Conservation (phyloP, 64 coral and sea anemone species). For the Dendronephthya gigantea region DNA sequence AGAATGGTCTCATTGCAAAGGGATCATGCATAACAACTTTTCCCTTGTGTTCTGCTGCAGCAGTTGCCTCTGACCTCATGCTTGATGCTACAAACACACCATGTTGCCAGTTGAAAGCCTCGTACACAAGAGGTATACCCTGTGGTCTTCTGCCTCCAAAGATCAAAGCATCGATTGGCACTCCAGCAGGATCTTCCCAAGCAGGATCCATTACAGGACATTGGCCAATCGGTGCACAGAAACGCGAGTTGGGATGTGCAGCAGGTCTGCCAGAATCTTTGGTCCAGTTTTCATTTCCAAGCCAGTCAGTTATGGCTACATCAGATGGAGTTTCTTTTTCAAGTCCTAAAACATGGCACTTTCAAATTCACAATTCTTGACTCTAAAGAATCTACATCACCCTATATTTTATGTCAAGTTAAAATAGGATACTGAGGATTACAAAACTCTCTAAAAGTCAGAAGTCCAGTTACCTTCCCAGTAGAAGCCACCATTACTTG, state of each 20-base stretch:
- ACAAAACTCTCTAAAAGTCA: too few species aligned
- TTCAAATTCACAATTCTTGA: neutral
- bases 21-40: slow-evolving; percentile 84
- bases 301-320: slow-evolving; percentile 61
- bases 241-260: slow-evolving; percentile 79
- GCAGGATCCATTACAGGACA: slow-evolving; percentile 74
- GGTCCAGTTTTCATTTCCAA: slow-evolving; percentile 67
- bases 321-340: slow-evolving; percentile 28
- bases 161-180: slow-evolving; percentile 68
- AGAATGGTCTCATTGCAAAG: slow-evolving; percentile 88
- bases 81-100: slow-evolving; percentile 75
- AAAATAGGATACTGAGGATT: too few species aligned
- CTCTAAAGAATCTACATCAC: too few species aligned
- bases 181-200: slow-evolving; percentile 77
- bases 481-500: slow-evolving; percentile 74
- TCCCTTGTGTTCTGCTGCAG: slow-evolving; percentile 63
- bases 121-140: slow-evolving; percentile 72
- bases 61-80: slow-evolving; percentile 76
- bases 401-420: too few species aligned
- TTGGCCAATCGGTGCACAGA: slow-evolving; percentile 52
- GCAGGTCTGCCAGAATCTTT: slow-evolving; percentile 31
- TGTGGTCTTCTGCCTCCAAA: slow-evolving; percentile 71
- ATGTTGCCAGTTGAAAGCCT: slow-evolving; percentile 87
- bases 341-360: neutral
- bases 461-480: slow-evolving; percentile 96